Evolutionary conservation across 2,888 invertebrate genomes (phyloP), one percentile per base, ranked within the genome.

Genomic region (Eurytoma californica): DNA sequence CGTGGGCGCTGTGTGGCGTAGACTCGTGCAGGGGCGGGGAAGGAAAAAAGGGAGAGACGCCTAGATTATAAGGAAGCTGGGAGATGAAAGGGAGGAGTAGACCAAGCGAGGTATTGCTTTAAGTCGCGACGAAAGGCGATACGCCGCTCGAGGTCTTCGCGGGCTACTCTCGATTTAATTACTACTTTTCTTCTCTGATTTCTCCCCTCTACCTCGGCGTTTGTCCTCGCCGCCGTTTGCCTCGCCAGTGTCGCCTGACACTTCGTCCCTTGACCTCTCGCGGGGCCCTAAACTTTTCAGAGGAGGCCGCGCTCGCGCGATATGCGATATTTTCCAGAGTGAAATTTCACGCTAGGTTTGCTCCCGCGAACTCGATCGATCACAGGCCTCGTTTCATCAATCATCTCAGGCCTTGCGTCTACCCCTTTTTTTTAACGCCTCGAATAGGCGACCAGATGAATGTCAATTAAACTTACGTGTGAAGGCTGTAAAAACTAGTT

Each of bases 111-210:
- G 86, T 87, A 87, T 87, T 86, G 82, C 85, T 87, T 88, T 84
- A 85, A 85, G 83, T 86, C 87, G 83, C 83, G 86, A 83, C 85
- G 86, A 84, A 87, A 87, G 83, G 78, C 81, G 86, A 88, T 86
- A 86, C 83, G 82, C 67, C 73, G 85, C 82, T 53, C 81, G 30
- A 58, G 53, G 53, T 53, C 49, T n/a, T 12, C 53, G 30, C 39
- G 14, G n/a, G 12, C 63, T 63, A 14, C 28, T 60, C 82, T 86
- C 85, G 85, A 85, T 87, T 88, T 87, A 87, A 88, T 88, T 87
- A 86, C 84, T 83, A 86, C 86, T 86, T 87, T 86, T 84, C 84
- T 83, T 84, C 86, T 87, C 86, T 85, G 83, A 86, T 87, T 87
- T 86, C 86, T 14, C 16, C n/a, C n/a, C 58, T 13, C 24, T 20